Evolutionary conservation across 1,140 invertebrate genomes (phyloP).

Genomic region (Gonatopus flavifemur): DNA sequence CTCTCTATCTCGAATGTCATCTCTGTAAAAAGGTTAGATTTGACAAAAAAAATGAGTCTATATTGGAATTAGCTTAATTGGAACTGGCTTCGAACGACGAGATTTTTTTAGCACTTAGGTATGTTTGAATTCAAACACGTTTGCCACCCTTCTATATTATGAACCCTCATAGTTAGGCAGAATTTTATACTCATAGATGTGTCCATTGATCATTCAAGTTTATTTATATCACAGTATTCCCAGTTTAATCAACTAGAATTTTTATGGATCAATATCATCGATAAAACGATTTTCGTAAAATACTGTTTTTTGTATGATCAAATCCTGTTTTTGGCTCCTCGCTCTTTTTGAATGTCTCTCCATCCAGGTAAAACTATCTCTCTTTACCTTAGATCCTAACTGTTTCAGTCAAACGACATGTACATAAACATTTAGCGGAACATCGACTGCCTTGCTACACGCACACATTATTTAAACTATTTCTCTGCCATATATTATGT

Average conservation of each 20-base stretch:
- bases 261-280: too few species aligned
- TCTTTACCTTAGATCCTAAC: slow-evolving; percentile 44
- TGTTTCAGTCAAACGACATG: too few species aligned
- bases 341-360: slow-evolving; percentile 47
- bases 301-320: slow-evolving; percentile 48
- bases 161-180: slow-evolving; percentile 41
- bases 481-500: too few species aligned
- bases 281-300: slow-evolving; percentile 40
- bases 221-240: too few species aligned
- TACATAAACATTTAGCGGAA: too few species aligned
- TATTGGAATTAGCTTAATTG: slow-evolving; percentile 14
- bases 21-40: not conserved
- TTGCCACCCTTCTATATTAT: slow-evolving; percentile 43
- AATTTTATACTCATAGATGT: too few species aligned
- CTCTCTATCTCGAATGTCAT: not conserved
- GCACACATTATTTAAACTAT: too few species aligned
- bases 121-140: slow-evolving; percentile 43
- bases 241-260: too few species aligned
- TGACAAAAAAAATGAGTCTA: not conserved
- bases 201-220: too few species aligned
- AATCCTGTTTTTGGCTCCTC: slow-evolving; percentile 38
- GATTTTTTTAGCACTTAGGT: slow-evolving; percentile 40
- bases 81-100: slow-evolving; percentile 33
- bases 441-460: too few species aligned
- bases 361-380: slow-evolving; percentile 47